Conservation (phyloP, 2,113 vertebrate genomes). For the Trichomycterus rosablanca region DNA sequence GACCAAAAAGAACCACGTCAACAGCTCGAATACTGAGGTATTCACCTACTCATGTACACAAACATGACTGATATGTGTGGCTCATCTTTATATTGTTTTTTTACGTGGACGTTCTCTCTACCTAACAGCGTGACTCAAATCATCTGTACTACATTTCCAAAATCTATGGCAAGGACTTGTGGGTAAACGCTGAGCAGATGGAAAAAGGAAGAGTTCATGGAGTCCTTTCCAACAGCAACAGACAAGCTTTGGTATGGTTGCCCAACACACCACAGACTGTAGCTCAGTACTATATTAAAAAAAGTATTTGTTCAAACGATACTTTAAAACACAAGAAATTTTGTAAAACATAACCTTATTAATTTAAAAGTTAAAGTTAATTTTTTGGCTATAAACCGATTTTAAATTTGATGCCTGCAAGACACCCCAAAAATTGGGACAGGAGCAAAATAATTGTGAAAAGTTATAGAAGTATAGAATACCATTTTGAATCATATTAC, state of each 20-base stretch:
- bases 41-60: not conserved
- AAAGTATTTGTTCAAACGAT: too few species aligned
- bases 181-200: conserved; percentile 83
- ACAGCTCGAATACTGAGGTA: conserved; percentile 58
- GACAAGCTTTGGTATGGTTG: conserved; percentile 81
- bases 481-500: too few species aligned
- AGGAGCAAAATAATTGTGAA: too few species aligned
- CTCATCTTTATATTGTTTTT: not conserved
- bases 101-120: conserved; percentile 4
- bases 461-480: too few species aligned
- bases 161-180: conserved; percentile 76
- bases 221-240: conserved; percentile 82
- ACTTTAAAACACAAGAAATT: too few species aligned
- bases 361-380: too few species aligned
- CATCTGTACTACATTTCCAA: conserved; percentile 90
- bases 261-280: not conserved
- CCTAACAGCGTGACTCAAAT: conserved; percentile 75
- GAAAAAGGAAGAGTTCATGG: conserved; percentile 79
- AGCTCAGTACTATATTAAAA: too few species aligned
- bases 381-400: too few species aligned
- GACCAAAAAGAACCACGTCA: conserved; percentile 51
- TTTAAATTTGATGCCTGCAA: too few species aligned
- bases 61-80: too few species aligned
- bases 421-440: too few species aligned
- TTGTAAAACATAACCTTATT: too few species aligned